Conservation (phyloP, 2,888 invertebrate species). For the Xylophagus ater region DNA sequence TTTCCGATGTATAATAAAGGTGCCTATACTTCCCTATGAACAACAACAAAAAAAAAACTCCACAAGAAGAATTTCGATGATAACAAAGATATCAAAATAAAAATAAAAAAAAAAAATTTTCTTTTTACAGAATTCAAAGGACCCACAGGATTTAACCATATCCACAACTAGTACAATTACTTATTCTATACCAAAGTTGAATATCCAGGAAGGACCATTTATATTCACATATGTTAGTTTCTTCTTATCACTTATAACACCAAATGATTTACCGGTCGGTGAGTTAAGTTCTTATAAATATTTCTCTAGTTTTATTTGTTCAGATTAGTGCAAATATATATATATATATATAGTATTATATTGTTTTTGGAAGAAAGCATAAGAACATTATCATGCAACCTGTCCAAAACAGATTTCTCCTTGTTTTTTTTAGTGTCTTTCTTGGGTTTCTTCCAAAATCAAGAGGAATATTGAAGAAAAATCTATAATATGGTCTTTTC, state of each 20-base stretch:
- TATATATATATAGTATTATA: no score
- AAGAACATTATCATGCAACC: no score
- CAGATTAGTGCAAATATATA: no score
- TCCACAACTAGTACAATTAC: conserved; percentile 30
- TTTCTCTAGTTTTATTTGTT: no score
- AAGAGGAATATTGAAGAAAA: no score
- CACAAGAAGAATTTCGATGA: conserved; percentile 3
- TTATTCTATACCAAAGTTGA: conserved; percentile 37
- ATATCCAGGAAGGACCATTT: conserved; percentile 35
- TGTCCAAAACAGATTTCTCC: no score
- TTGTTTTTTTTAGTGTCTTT: neutral
- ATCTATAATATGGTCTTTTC: no score
- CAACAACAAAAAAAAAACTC: neutral
- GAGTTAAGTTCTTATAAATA: no score
- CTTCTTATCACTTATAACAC: conserved; percentile 39
- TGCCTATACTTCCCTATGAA: no score
- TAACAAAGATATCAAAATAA: conserved; percentile 4
- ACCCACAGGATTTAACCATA: conserved; percentile 17
- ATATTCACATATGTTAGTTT: conserved; percentile 37
- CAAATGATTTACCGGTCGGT: conserved; percentile 39
- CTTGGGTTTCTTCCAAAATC: no score
- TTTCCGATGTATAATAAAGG: no score
- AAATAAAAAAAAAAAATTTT: conserved; percentile 8
- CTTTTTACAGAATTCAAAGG: conserved; percentile 13
- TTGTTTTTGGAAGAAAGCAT: no score